Base-by-base conservation (phyloP, 2,797 vertebrate genomes). In the Hydrolagus colliei region DNA sequence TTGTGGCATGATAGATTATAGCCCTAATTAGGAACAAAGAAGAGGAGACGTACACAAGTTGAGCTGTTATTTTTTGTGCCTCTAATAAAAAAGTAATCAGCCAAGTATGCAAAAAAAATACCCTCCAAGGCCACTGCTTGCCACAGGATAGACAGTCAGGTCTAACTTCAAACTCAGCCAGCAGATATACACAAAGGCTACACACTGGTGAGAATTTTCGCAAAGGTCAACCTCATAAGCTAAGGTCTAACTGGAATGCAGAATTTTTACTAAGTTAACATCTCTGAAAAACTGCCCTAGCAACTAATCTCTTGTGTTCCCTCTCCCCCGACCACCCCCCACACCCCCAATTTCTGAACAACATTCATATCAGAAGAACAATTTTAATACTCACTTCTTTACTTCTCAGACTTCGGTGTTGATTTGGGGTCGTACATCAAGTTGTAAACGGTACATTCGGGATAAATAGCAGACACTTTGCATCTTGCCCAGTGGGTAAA, bases 11-110 rank as follows among this genome's bases (percentile, higher is more conserved):
- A 97, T 96, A 93, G 94, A 97, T 96, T 94, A 92, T 89, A 87
- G 90, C 92, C 95, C 93, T 96, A 95, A 96, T 96, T 96, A 95
- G 93, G 93, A 94, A 90, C 91, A 94, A 94, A 94, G 92, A 94
- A 93, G 93, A 93, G 89, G 93, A 52, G 91, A 90, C 88, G 88
- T 88, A 89, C 90, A 93, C 89, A 93, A 93, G 91, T 93, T 89
- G 82, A 93, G 90, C 89, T 86, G 86, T 89, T 90, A 86, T 90
- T 90, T 88, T 89, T 89, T 86, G 87, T 91, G 90, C 89, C 91
- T 89, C 90, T 93, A 91, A 92, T 91, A 91, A 91, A 90, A 90
- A 65, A 88, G 86, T 88, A 86, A 78, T 87, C 86, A 87, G 87
- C 87, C 86, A 90, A 90, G 88, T 88, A 89, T 88, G 67, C 91